Evolutionary conservation across 2,888 invertebrate species (phyloP).

Genomic region (Elmis aenea): DNA sequence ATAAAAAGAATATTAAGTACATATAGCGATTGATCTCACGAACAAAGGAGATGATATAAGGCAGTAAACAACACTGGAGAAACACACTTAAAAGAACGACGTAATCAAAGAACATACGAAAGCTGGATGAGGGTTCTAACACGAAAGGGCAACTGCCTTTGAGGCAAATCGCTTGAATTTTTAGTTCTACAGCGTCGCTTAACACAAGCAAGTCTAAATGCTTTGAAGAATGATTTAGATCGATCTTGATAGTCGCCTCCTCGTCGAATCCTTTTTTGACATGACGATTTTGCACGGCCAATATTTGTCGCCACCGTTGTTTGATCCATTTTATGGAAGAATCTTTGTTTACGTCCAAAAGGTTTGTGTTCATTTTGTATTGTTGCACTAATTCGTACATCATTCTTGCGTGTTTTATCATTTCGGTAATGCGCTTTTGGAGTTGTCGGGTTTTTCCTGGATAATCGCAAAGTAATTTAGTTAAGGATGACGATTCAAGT

Average conservation of each 20-base stretch:
- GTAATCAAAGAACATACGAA: slow-evolving; percentile 32
- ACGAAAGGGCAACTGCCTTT: slow-evolving; percentile 49
- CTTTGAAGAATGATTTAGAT: slow-evolving; percentile 18
- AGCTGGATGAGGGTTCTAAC: slow-evolving; percentile 47
- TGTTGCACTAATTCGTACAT: background rate
- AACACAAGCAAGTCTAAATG: slow-evolving; percentile 27
- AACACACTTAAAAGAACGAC: slow-evolving; percentile 8
- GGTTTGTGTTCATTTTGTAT: background rate
- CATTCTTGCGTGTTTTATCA: background rate
- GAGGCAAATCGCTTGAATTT: slow-evolving; percentile 40
- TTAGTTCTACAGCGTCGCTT: slow-evolving; percentile 27
- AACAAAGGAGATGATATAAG: slow-evolving; percentile 12
- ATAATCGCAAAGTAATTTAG: slow-evolving; percentile 48
- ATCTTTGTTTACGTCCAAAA: slow-evolving; percentile 1
- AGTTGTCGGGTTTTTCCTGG: slow-evolving; percentile 40
- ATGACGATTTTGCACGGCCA: background rate
- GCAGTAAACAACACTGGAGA: slow-evolving; percentile 13
- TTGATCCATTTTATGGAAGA: slow-evolving; percentile 10
- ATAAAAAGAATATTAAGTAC: slow-evolving; percentile 3
- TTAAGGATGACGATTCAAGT: slow-evolving; percentile 47
- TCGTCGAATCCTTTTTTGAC: background rate
- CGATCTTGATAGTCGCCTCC: background rate
- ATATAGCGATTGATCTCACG: background rate
- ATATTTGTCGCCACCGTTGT: slow-evolving; percentile 3
- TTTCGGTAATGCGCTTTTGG: background rate